Base-by-base conservation (phyloP, 2,888 invertebrate species). In the Sphaeridia pumilis region DNA sequence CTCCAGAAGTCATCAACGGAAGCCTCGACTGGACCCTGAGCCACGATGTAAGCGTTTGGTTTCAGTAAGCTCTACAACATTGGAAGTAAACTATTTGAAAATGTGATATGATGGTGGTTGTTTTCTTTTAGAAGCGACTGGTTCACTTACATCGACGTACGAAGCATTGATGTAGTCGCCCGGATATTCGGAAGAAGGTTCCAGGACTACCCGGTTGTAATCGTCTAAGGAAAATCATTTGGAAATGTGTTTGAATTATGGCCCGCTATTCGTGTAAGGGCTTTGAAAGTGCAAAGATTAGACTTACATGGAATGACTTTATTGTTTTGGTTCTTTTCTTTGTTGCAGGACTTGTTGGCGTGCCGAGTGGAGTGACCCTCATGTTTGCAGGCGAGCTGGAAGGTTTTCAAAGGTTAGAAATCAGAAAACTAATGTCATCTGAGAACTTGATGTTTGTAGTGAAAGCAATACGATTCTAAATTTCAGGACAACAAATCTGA, bases 141-240 rank as follows among this genome's bases (percentile, higher is more conserved):
- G n/a, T n/a, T n/a, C n/a, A 49, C 52, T 53, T 46, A 87, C 88
- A 79, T 92, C 92, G 72, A 92, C 84, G 72, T 88, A 90, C 58
- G 89, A 89, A 66, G 92, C 90, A 73, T 92, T 92, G 68, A 92
- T 77, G 71, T 92, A 92, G 75, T 92, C 92, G 26, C 89, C 88
- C 52, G 83, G 77, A 65, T 82, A 79, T 47, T 84, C 82, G 65
- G 81, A 79, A 68, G 84, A 75, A 56, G 84, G 79, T 46, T 87
- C 83, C 73, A 92, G 77, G 67, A 92, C 90, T 69, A 92, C 89
- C 67, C 92, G 79, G 75, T 92, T 92, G 76, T 89, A 92, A 74
- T 92, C 92, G 74, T 89, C 87, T 87, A n/a, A n/a, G n/a, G n/a
- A n/a, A n/a, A n/a, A n/a, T n/a, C n/a, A n/a, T n/a, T n/a, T n/a